Conservation (phyloP, 2,797 vertebrate species). For the Lepus townsendii region DNA sequence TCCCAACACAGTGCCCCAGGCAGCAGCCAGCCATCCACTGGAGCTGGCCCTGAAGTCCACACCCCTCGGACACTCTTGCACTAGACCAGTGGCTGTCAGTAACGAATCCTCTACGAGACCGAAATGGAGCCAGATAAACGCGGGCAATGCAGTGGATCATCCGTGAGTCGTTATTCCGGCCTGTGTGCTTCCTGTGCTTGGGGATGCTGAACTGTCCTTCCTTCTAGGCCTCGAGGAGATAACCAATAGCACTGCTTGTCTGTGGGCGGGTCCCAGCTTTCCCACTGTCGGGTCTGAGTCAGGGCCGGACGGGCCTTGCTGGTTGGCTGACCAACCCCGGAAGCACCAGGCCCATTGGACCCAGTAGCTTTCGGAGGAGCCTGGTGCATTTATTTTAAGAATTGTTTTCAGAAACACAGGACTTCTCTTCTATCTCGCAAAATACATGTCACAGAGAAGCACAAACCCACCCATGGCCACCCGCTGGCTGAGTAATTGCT, state of each 20-base stretch:
- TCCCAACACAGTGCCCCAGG: background rate
- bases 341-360: background rate
- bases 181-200: background rate
- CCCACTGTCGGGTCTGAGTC: accelerated
- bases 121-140: background rate
- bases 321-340: accelerated
- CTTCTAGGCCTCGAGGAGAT: background rate
- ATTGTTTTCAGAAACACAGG: constrained; percentile 32
- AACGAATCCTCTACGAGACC: background rate
- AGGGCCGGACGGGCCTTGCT: background rate
- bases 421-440: constrained; percentile 45
- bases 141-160: background rate
- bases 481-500: constrained; percentile 78
- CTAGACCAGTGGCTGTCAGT: background rate
- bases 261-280: background rate
- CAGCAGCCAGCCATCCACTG: background rate
- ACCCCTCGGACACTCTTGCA: background rate
- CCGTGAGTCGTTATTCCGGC: background rate
- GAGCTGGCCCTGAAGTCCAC: background rate
- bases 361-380: background rate
- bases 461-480: background rate
- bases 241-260: background rate
- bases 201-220: background rate
- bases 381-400: constrained; percentile 72
- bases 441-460: constrained; percentile 58